Percentiles rank a stretch among this genome's conserved stretches.
These are phyloP conservation scores for Esox masquinongy DNA, from an alignment of 2,797 vertebrate genomes.

Conservation along the genomic window DNA sequence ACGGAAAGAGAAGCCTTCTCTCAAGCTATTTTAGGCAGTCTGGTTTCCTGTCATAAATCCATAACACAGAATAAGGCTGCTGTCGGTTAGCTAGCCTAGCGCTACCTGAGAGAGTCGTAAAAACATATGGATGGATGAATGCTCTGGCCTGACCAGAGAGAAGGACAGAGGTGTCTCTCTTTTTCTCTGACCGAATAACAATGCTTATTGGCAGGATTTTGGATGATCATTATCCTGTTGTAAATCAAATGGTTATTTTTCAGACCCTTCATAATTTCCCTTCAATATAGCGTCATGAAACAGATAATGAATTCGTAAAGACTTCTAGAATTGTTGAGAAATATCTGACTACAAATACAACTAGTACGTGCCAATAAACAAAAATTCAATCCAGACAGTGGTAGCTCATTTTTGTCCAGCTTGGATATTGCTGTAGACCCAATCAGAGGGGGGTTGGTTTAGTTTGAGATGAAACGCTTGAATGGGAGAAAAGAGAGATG, in stretches of 20 bases:
- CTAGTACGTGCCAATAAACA: not conserved
- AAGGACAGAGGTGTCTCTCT: constrained; percentile 31
- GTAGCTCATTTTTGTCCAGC: no score
- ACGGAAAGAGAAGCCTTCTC: constrained; percentile 41
- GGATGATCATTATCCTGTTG: constrained; percentile 17
- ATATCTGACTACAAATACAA: not conserved
- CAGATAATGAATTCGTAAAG: not conserved
- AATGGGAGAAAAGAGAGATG: not conserved
- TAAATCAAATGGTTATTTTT: not conserved
- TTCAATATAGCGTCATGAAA: not conserved
- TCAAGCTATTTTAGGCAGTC: constrained; percentile 58
- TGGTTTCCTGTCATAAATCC: constrained; percentile 64
- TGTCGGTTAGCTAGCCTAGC: constrained; percentile 52
- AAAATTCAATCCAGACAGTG: no score
- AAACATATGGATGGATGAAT: constrained; percentile 48
- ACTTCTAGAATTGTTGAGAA: not conserved
- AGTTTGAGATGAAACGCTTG: not conserved
- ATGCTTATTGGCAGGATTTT: constrained; percentile 35
- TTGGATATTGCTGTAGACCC: not conserved
- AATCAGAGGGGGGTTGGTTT: not conserved
- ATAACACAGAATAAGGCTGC: constrained; percentile 56
- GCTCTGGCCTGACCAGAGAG: constrained; percentile 10
- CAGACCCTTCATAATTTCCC: not conserved
- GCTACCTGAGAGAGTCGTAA: constrained; percentile 51
- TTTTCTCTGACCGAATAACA: constrained; percentile 6